Base-by-base conservation (phyloP, 2,888 invertebrate species). In the Eupithecia abbreviata region DNA sequence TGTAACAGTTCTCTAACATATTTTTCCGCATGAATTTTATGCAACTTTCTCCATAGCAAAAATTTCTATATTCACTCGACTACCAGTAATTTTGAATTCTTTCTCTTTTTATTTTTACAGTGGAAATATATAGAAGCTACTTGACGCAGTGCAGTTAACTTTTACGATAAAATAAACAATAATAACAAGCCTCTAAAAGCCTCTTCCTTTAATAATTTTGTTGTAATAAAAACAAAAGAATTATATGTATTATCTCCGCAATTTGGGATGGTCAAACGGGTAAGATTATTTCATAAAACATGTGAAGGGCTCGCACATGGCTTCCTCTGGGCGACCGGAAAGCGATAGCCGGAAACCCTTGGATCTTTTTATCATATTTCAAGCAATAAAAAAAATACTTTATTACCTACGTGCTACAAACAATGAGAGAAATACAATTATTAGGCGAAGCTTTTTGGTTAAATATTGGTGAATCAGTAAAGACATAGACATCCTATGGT, bases 201-300 rank as follows among this genome's bases (percentile, higher is more conserved):
- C 43, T 72, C 65, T 69, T 71, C 51, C 67, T 15, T 47, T 4
- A 30, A 73, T 71, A 62, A 73, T 62, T 71, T 67, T 18, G 49
- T 49, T 70, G 45, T 66, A 71, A 75, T 75, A 73, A 73, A 75
- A 72, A 47, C 9, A 49, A 58, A 75, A 47, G n/a, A 41, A 42
- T 65, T 58, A 62, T 72, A n/a, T n/a, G n/a, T n/a, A 71, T 75
- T 78, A 75, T 75, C 66, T 73, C 13, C 68, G 79, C 75, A 76
- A 80, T 79, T 78, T 77, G 74, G 78, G 71, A 72, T 76, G 65
- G 75, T 73, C 80, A 71, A 77, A 81, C 79, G 82, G 80, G 81
- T 79, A 68, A 78, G 77, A 84, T 81, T 83, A 84, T 83, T 85
- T 85, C 81, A 84, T 83, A 83, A 83, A 84, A 84, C 81, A 85